phyloP scores from a whole-genome alignment of 2,888 invertebrate species.

The Nudaria mundana region DNA sequence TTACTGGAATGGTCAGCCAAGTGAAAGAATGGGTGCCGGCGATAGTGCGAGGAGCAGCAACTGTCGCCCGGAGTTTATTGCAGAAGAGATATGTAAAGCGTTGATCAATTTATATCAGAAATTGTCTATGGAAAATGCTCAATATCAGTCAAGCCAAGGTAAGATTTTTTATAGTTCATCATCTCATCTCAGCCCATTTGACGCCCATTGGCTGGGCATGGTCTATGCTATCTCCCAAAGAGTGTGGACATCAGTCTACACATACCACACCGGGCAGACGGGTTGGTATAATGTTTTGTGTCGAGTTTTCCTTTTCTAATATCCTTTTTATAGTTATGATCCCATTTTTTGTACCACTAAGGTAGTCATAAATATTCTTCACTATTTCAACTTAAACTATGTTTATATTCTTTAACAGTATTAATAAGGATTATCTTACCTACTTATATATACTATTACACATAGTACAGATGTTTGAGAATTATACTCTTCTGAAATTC shows the following conservation, averaged over 20 bases:
- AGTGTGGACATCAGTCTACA: not conserved
- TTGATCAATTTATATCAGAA: conserved; percentile 53
- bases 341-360: too few species aligned
- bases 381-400: too few species aligned
- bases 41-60: conserved; percentile 39
- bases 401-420: too few species aligned
- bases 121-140: conserved; percentile 44
- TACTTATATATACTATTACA: not conserved
- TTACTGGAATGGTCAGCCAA: conserved; percentile 15
- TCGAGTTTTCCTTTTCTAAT: too few species aligned
- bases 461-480: not conserved
- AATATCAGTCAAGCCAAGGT: conserved; percentile 54
- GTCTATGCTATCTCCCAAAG: not conserved
- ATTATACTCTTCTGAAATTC: too few species aligned
- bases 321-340: too few species aligned
- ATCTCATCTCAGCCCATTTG: too few species aligned
- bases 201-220: too few species aligned
- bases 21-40: conserved; percentile 33
- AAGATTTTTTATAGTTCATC: conserved; percentile 11
- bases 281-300: too few species aligned
- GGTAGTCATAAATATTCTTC: too few species aligned
- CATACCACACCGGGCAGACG: too few species aligned
- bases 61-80: conserved; percentile 63
- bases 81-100: conserved; percentile 58
- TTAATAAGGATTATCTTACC: not conserved